phyloP scores from a whole-genome alignment of 2,888 invertebrate species.

The Leptinotarsa peninsularis region DNA sequence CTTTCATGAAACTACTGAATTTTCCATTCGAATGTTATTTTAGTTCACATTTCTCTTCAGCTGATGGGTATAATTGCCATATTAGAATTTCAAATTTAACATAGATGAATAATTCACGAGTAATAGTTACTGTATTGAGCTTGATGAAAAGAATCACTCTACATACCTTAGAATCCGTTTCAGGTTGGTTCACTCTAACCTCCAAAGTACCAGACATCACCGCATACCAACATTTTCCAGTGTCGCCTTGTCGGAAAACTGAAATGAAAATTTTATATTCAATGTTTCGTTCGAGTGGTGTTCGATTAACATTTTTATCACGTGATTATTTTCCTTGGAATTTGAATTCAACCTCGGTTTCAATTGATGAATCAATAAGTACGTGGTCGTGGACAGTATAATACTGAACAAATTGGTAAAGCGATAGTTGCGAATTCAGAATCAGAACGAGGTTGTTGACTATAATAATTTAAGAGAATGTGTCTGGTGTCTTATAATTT shows the following conservation, averaged over 20 bases:
- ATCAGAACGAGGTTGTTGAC: too few relatives aligned
- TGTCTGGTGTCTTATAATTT: too few relatives aligned
- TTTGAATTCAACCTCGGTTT: neutral
- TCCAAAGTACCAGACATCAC: conserved; percentile 79
- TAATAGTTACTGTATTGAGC: neutral
- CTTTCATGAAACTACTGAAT: too few relatives aligned
- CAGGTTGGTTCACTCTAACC: conserved; percentile 73
- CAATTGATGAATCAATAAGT: neutral
- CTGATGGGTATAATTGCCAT: neutral
- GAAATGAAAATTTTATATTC: conserved; percentile 53
- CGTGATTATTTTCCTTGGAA: neutral
- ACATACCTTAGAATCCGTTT: conserved; percentile 72
- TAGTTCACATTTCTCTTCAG: too few relatives aligned
- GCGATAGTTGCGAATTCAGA: too few relatives aligned
- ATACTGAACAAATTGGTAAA: neutral
- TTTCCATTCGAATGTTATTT: too few relatives aligned
- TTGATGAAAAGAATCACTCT: conserved; percentile 20
- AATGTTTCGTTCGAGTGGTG: conserved; percentile 5
- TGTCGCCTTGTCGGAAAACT: conserved; percentile 84
- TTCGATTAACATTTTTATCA: neutral
- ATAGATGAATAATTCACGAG: neutral
- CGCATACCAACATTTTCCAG: conserved; percentile 84
- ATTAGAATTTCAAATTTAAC: neutral
- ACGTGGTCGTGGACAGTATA: neutral
- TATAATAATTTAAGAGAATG: too few relatives aligned